These are phyloP conservation scores for Bursaphelenchus okinawaensis DNA, from an alignment of 2,888 invertebrate genomes.

Conservation along the genomic window DNA sequence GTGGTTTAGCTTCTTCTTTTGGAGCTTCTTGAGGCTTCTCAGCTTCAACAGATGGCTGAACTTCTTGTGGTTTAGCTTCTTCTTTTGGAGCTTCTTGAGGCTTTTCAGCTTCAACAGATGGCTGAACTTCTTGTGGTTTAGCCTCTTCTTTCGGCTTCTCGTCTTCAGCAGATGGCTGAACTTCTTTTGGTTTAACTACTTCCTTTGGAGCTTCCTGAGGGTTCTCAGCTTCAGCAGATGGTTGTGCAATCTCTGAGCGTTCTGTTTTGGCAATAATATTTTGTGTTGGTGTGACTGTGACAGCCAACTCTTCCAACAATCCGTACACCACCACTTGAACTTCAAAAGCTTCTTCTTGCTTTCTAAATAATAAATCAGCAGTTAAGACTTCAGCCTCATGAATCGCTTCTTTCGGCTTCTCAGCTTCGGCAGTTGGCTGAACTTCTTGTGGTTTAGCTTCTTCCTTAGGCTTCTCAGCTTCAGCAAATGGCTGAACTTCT, in stretches of 20 bases:
- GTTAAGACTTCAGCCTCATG: background rate
- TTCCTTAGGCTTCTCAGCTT: too few species aligned
- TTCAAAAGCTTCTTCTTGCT: background rate
- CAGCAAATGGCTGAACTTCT: background rate
- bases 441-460: background rate
- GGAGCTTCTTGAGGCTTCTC: background rate
- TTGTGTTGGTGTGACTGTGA: background rate
- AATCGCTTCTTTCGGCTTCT: background rate
- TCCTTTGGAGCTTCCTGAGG: background rate
- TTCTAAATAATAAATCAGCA: background rate
- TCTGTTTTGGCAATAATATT: background rate
- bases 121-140: too few species aligned
- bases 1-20: background rate
- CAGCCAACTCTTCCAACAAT: background rate
- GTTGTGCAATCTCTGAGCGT: background rate
- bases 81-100: constrained; percentile 2
- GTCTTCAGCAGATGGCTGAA: background rate
- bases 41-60: background rate
- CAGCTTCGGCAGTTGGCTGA: too few species aligned
- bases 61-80: background rate
- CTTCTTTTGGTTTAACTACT: background rate
- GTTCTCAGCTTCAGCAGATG: background rate
- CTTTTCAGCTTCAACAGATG: background rate
- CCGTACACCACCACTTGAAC: background rate
- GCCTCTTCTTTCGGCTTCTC: background rate